Conservation (phyloP, 2,797 vertebrate species). For the Poecilia gillii region DNA sequence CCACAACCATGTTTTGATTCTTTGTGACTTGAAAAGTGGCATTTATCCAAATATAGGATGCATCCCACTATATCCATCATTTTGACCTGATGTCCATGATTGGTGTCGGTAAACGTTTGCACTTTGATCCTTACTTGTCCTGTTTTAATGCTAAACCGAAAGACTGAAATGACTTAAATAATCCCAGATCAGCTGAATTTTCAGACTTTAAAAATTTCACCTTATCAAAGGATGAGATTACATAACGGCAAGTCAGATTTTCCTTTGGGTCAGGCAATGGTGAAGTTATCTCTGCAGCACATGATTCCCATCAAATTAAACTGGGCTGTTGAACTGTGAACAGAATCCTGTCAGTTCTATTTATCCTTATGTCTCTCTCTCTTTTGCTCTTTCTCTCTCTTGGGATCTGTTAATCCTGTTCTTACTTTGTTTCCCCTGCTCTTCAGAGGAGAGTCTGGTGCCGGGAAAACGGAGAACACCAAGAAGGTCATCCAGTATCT, state of each 20-base stretch:
- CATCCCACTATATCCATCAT: too few species aligned
- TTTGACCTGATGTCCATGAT: not conserved
- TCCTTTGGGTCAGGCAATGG: slow-evolving; percentile 36
- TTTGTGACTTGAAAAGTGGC: not conserved
- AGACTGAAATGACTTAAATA: not conserved
- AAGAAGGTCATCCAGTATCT: slow-evolving; percentile 99
- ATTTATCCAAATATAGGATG: not conserved
- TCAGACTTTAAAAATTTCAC: not conserved
- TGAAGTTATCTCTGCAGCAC: slow-evolving; percentile 38
- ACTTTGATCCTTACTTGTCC: not conserved
- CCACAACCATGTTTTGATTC: not conserved
- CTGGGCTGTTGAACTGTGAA: slow-evolving; percentile 59
- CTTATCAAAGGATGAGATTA: slow-evolving; percentile 14
- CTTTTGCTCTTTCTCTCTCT: slow-evolving; percentile 19
- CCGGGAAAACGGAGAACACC: slow-evolving; percentile 97
- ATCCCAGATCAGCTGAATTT: not conserved
- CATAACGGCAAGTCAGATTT: slow-evolving; percentile 23
- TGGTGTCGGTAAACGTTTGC: not conserved
- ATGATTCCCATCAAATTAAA: slow-evolving; percentile 63
- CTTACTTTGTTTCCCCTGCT: slow-evolving; percentile 1
- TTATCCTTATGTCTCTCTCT: slow-evolving; percentile 35
- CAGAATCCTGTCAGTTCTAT: slow-evolving; percentile 39
- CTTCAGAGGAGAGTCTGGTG: slow-evolving; percentile 94
- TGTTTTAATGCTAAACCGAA: not conserved
- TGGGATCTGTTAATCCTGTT: slow-evolving; percentile 30